Base-by-base conservation (phyloP, 2,113 vertebrate species). In the Brienomyrus brachyistius region DNA sequence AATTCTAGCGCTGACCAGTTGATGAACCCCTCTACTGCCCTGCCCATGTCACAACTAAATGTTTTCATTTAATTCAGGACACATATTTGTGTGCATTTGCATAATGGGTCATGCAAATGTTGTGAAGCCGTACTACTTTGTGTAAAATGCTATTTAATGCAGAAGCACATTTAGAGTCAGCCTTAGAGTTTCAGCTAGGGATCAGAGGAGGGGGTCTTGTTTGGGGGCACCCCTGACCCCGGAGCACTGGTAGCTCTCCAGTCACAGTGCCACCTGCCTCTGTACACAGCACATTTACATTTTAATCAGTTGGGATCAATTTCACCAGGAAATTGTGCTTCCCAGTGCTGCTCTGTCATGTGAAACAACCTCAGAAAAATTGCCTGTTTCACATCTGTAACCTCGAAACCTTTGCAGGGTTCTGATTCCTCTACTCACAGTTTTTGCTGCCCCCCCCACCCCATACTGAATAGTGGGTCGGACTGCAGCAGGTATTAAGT, bases 271-370 rank as follows among this genome's bases (percentile, higher is more conserved):
- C 91, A 89, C 89, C 88, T 85, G 50, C 86, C 91, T 92, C 92
- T 89, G 86, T 86, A 94, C 93, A 93, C 87, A 35, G 88, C 94
- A 94, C 92, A 93, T 94, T 93, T 93, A 91, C 92, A 93, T 95
- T 93, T 95, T 92, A 96, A 95, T 96, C 93, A 95, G 95, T 95
- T 91, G 93, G 90, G 91, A 93, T 94, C 91, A 93, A 94, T 95
- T 92, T 92, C 91, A 91, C 92, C 27, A 40, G 91, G 90, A 7
- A 45, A 84, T 89, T 59, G 56, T 47, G 45, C 82, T 62, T 45
- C 19, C n/a, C 31, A 62, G 50, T 40, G 31, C 47, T 31, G 47
- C 84, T 17, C 27, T 77, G 35, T 35, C 35, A 35, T n/a, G 31
- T 77, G 70, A 40, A 43, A 19, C 15, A 80, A 80, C 35, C 74